phyloP scores from a whole-genome alignment of 1,140 invertebrate species.

The Brachionus rubens region DNA sequence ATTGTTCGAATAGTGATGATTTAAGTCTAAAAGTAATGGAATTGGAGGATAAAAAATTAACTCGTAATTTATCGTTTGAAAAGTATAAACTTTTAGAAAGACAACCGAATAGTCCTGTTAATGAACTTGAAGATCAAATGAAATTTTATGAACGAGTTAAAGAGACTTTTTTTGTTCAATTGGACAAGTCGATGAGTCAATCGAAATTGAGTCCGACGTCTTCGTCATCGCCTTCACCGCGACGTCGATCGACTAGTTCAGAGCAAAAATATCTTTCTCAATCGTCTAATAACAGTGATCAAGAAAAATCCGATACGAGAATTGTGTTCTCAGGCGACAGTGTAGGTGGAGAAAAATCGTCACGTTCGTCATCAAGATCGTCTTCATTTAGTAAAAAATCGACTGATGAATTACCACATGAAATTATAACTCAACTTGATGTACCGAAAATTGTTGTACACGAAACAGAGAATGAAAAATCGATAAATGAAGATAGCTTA shows the following conservation, averaged over 20 bases:
- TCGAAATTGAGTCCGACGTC: neutral
- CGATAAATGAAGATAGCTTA: neutral
- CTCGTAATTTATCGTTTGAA: neutral
- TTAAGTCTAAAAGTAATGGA: neutral
- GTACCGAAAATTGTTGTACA: constrained; percentile 1
- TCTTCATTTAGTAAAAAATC: constrained; percentile 1
- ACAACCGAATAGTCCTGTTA: neutral
- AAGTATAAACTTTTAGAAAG: neutral
- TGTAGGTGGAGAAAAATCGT: neutral
- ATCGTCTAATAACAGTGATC: neutral
- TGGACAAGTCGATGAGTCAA: constrained; percentile 5
- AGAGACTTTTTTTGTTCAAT: neutral
- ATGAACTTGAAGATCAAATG: neutral
- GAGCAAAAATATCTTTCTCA: constrained; percentile 18
- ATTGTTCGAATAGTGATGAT: neutral
- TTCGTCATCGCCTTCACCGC: neutral
- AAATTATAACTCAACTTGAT: neutral
- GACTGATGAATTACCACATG: neutral
- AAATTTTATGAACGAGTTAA: constrained; percentile 12
- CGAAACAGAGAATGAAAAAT: constrained; percentile 16
- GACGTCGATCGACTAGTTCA: neutral
- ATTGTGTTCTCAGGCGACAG: neutral
- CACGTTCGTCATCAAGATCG: neutral
- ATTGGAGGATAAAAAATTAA: neutral
- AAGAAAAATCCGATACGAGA: neutral